These are phyloP conservation scores for Eurytoma californica DNA, from an alignment of 2,888 invertebrate genomes.

Conservation along the genomic window DNA sequence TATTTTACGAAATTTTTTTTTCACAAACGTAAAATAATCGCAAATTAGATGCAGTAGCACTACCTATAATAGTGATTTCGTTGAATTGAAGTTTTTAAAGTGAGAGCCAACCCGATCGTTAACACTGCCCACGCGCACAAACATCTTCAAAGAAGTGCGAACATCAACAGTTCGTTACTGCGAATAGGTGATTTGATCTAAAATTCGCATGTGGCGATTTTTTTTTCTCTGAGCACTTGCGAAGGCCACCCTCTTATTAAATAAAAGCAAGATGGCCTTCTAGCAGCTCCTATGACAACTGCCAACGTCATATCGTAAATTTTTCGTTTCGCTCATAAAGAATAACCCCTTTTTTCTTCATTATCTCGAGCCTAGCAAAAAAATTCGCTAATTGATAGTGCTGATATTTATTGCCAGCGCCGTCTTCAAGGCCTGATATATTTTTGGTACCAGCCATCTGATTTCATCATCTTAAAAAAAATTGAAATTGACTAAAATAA, in stretches of 20 bases:
- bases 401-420: neutral
- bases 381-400: constrained; percentile 24
- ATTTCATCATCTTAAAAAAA: no score
- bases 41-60: no score
- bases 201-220: constrained; percentile 50
- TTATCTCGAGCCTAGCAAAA: constrained; percentile 2
- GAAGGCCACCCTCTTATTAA: constrained; percentile 50
- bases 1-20: no score
- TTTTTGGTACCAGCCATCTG: constrained; percentile 3
- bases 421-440: constrained; percentile 26
- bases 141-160: neutral
- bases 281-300: constrained; percentile 1
- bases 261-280: constrained; percentile 42
- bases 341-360: neutral
- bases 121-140: neutral
- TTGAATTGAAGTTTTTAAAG: constrained; percentile 5
- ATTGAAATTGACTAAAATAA: no score
- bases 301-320: constrained; percentile 22
- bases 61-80: neutral
- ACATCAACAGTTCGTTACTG: neutral
- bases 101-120: constrained; percentile 5
- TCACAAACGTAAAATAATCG: no score
- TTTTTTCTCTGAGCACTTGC: constrained; percentile 32
- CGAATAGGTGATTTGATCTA: constrained; percentile 25
- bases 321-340: constrained; percentile 31